Evolutionary conservation across 2,113 vertebrate species (phyloP).

Genomic region (Aldabrachelys gigantea): DNA sequence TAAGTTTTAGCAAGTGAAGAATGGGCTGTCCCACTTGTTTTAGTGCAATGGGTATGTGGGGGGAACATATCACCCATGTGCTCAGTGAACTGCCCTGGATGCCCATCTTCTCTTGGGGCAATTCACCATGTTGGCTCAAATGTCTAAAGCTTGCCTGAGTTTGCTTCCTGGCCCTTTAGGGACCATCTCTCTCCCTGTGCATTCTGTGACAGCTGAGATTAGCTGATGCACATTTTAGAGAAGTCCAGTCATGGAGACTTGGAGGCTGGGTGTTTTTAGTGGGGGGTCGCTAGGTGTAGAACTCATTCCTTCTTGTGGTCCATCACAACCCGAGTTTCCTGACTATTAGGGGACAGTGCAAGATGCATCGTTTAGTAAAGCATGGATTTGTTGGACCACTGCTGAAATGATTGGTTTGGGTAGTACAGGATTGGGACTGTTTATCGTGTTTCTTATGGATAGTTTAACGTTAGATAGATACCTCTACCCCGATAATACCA

Average conservation of each 20-base stretch:
- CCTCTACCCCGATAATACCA: no score
- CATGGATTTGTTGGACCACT: fast-evolving
- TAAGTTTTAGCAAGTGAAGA: fast-evolving
- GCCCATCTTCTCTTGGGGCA: neutral
- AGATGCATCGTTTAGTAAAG: neutral
- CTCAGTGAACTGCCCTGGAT: fast-evolving
- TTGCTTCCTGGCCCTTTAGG: neutral
- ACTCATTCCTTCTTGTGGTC: neutral
- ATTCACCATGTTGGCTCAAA: neutral
- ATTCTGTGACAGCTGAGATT: fast-evolving
- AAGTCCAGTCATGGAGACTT: fast-evolving
- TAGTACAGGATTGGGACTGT: neutral
- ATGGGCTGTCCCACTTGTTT: fast-evolving
- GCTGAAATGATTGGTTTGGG: neutral
- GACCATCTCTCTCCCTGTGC: fast-evolving
- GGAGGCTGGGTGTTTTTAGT: neutral
- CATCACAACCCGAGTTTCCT: fast-evolving
- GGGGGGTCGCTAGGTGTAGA: fast-evolving
- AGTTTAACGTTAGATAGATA: neutral
- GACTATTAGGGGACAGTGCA: neutral
- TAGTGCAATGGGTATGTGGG: neutral
- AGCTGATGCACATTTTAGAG: fast-evolving
- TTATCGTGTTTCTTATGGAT: neutral
- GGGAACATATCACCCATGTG: fast-evolving
- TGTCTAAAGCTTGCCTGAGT: neutral